Percentiles rank a stretch among this genome's conserved stretches.
These are phyloP conservation scores for Kuschelorhynchus macadamiae DNA, from an alignment of 2,888 invertebrate genomes.

Conservation along the genomic window DNA sequence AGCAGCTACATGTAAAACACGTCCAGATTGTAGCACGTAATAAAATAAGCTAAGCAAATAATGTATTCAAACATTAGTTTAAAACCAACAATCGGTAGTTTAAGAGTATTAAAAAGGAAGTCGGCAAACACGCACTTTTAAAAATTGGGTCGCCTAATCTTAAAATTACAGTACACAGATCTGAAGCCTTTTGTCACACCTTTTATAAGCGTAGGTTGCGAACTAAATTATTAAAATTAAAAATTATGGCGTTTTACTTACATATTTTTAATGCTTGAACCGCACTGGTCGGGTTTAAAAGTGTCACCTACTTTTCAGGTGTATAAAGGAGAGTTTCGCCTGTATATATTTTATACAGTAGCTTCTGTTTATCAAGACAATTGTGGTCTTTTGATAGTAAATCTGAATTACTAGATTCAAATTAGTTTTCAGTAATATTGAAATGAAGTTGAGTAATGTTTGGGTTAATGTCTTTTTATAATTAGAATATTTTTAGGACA, in stretches of 20 bases:
- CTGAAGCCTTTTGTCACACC: constrained; percentile 33
- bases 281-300: background rate
- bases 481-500: too few relatives aligned
- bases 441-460: too few relatives aligned
- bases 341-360: too few relatives aligned
- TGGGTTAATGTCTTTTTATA: too few relatives aligned
- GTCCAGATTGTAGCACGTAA: background rate
- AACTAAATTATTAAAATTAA: constrained; percentile 37
- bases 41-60: background rate
- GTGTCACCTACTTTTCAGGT: constrained; percentile 24
- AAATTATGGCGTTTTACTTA: constrained; percentile 31
- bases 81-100: constrained; percentile 21
- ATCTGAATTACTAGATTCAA: too few relatives aligned
- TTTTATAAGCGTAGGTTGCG: constrained; percentile 30
- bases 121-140: constrained; percentile 6
- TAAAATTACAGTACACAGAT: constrained; percentile 23
- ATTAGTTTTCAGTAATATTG: too few relatives aligned
- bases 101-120: constrained; percentile 15
- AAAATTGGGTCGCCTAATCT: constrained; percentile 26
- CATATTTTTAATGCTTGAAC: constrained; percentile 18
- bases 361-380: too few relatives aligned
- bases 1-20: too few relatives aligned
- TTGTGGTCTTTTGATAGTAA: too few relatives aligned
- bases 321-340: constrained; percentile 4
- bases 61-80: background rate